These are phyloP conservation scores for Mythimna loreyi DNA, from an alignment of 2,888 invertebrate genomes.

Conservation along the genomic window DNA sequence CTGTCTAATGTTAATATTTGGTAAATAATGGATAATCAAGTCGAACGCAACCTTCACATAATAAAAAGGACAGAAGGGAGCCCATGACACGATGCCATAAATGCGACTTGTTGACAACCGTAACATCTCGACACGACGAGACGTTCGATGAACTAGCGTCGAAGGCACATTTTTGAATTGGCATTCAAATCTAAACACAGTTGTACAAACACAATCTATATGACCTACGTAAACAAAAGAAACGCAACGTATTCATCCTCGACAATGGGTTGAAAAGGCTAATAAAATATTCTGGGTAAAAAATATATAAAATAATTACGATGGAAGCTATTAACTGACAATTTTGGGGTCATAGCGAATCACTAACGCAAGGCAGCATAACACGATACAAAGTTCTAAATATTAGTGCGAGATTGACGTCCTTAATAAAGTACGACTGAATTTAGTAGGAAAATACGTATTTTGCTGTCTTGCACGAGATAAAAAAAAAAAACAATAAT, in stretches of 20 bases:
- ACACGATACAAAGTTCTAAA: conserved; percentile 18
- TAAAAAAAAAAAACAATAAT: conserved; percentile 50
- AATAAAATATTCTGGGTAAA: conserved; percentile 53
- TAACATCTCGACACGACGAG: conserved; percentile 29
- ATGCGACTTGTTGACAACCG: conserved; percentile 30
- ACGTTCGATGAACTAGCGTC: conserved; percentile 14
- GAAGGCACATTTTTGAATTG: conserved; percentile 43
- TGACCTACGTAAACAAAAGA: conserved; percentile 34
- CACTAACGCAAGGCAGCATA: conserved; percentile 57
- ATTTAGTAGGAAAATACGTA: conserved; percentile 3
- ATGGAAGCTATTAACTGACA: conserved; percentile 58
- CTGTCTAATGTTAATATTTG: conserved; percentile 78
- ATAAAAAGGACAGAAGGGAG: conserved; percentile 13
- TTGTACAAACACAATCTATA: conserved; percentile 41
- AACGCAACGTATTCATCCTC: conserved; percentile 33
- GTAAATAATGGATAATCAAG: conserved; percentile 67
- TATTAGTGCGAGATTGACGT: background rate
- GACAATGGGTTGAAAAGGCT: conserved; percentile 63
- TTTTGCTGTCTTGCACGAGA: conserved; percentile 56
- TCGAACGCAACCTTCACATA: conserved; percentile 54
- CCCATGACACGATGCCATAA: conserved; percentile 35
- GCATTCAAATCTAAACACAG: conserved; percentile 43
- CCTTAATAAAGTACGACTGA: background rate
- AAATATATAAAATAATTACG: conserved; percentile 53
- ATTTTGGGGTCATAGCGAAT: conserved; percentile 64